Evolutionary conservation across 2,113 vertebrate genomes (phyloP), one percentile per base, ranked within the genome.

Genomic region (Lepisosteus oculatus): DNA sequence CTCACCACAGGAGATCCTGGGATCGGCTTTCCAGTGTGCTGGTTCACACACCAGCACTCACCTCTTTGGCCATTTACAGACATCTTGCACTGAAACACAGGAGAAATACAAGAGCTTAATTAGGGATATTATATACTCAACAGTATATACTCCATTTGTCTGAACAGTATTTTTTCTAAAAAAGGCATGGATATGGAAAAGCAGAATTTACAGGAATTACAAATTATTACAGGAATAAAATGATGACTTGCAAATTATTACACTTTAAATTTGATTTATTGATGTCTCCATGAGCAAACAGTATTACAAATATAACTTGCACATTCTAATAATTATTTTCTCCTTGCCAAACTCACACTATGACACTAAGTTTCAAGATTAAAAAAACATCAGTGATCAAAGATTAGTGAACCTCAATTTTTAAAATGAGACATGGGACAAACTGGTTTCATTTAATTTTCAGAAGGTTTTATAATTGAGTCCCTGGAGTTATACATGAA

Each of bases 11-110:
- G 94, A 0, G 95, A 93, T 0, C 88, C 91, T 59, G 93, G 87
- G 80, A 97, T 94, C 84, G 91, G 87, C 78, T 94, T 85, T 69
- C 97, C 96, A 0, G 95, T 97, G 76, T 93, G 86, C 55, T 95
- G 96, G 84, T 98, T 90, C 75, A 98, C 96, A 0, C 97, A 99
- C 96, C 97, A 98, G 83, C 96, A 98, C 86, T 98, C 96, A 0
- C 97, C 97, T 17, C 96, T 92, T 86, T 97, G 96, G 77, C 97
- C 96, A 0, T 97, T 95, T 85, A 94, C 91, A 3, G 96, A 97
- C 90, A 98, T 98, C 93, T 98, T 95, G 86, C 97, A 99, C 97
- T 99, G 88, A 62, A 84, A 91, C 8, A 76, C 68, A 78, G n/a
- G 63, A 8, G 0, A 0, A 3, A 8, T 8, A 6, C 9, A 8